Base-by-base conservation (phyloP, 1,140 invertebrate genomes). In the Pentalonia nigronervosa region DNA sequence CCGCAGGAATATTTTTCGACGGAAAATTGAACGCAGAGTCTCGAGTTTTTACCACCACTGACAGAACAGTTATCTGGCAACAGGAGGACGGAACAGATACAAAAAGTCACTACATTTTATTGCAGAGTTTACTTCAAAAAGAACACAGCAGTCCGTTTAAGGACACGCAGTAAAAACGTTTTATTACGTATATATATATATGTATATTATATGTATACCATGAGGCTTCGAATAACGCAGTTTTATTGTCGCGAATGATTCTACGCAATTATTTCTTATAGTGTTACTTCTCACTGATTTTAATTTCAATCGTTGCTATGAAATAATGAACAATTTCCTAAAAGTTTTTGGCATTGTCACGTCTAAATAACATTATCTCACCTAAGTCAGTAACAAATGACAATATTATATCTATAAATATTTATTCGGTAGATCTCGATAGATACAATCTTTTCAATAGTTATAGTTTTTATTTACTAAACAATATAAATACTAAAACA, bases 31-130 rank as follows among this genome's bases (percentile, higher is more conserved):
- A 93, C 91, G 47, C 20, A 21, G 23, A 83, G 36, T 47, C 25
- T 45, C 30, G 36, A 81, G 48, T 83, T 86, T 93, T 86, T 86
- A 93, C 36, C 76, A 81, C 47, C 76, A 81, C 47, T 83, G 91
- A 30, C n/a, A 25, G 36, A 91, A 91, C 67, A 23, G 90, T 67
- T 90, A 76, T 91, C 36, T 67, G 7, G 23, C 21, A 90, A 90
- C 30, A 36, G 36, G 41, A 45, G 2, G 34, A 90, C 8, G 17
- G 17, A 91, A 76, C 90, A 76, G 41, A 91, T 91, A 60, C 60
- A 91, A 45, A 76, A 76, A 90, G 56, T 91, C 90, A 91, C 90
- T 21, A 91, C 90, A 91, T 91, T 91, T 91, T 91, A 67, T 67
- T 76, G 50, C 87, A 34, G 45, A 89, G n/a, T 89, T 89, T 56